Evolutionary conservation across 1,140 invertebrate genomes (phyloP).

Genomic region (Brachionus paranguensis): DNA sequence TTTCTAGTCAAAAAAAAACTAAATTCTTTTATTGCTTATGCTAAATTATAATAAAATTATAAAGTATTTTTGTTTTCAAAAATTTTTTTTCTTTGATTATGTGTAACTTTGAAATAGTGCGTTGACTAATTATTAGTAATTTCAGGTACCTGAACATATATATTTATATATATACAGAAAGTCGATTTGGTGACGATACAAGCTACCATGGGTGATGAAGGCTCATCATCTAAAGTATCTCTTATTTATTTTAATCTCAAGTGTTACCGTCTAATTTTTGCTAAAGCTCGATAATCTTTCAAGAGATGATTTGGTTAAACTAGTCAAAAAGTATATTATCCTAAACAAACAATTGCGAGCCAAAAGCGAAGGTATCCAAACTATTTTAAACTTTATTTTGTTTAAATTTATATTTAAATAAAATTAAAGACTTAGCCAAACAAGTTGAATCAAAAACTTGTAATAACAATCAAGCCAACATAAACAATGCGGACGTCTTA

Average conservation of each 20-base stretch:
- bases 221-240: constrained; percentile 24
- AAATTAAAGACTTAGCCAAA: not conserved
- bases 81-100: not conserved
- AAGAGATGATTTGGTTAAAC: constrained; percentile 19
- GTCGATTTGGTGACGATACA: not conserved
- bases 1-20: not conserved
- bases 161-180: not conserved
- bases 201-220: constrained; percentile 26
- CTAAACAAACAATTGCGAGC: constrained; percentile 3
- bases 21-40: not conserved
- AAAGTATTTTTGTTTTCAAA: not conserved
- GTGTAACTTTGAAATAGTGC: not conserved
- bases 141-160: not conserved
- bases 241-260: not conserved
- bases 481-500: not conserved
- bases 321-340: constrained; percentile 3
- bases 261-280: not conserved
- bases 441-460: not conserved
- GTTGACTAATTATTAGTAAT: not conserved
- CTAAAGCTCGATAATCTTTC: constrained; percentile 15
- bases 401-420: not conserved
- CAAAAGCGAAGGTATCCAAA: constrained; percentile 12
- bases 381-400: not conserved
- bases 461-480: not conserved
- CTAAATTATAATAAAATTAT: not conserved